Base-by-base conservation (phyloP, 2,797 vertebrate species). In the Crenuchus spilurus region DNA sequence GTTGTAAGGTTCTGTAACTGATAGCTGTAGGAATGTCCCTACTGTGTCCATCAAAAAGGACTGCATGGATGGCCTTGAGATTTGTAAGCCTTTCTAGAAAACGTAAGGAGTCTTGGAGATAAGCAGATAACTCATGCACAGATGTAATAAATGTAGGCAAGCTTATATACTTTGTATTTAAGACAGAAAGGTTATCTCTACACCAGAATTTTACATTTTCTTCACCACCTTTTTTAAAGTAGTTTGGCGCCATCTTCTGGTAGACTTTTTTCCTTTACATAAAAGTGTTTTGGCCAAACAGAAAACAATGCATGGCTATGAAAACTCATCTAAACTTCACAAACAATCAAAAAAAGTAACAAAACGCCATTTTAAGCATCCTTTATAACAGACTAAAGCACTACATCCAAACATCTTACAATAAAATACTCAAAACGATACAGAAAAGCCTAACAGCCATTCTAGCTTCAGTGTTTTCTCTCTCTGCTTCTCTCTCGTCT, bases 401-500 rank as follows among this genome's bases (percentile, higher is more conserved):
- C 30, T 35, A 16, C 37, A 70, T 81, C 65, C 89, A 90, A 91
- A 39, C 2, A 8, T 24, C 14, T 9, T 8, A 41, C 35, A 41
- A 24, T 62, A 42, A 63, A 44, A 5, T 22, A 41, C 48, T 2
- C 1, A 9, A 16, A 6, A 33, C 33, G 48, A 20, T 20, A 48
- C n/a, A n/a, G n/a, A n/a, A n/a, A n/a, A n/a, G n/a, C n/a, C n/a
- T n/a, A n/a, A n/a, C n/a, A 1, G 7, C 6, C 0, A 72, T 85
- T 90, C 81, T 86, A 81, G 74, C 54, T 74, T 85, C 84, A 87
- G 84, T 77, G 74, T 79, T 71, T 61, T 41, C 57, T 30, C n/a
- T 70, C 18, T 20, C 57, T 42, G 44, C 49, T 48, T 57, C 65
- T 67, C 10, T n/a, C 51, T 10, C 6, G 6, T 37, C 39, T 51